Base-by-base conservation (phyloP, 2,888 invertebrate genomes). In the Craniophora ligustri region DNA sequence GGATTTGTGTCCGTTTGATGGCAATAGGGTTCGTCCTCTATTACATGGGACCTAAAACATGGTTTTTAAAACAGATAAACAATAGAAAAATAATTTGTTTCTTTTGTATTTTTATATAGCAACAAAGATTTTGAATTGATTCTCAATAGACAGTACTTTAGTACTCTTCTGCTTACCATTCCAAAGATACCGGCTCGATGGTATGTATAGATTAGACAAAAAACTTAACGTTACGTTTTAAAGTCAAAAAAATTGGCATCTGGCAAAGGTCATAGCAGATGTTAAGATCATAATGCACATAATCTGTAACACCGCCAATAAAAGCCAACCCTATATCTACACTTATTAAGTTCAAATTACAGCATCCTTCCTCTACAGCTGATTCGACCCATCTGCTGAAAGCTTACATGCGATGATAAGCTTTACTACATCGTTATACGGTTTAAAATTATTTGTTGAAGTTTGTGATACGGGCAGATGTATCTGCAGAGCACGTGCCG, bases 211-310 rank as follows among this genome's bases (percentile, higher is more conserved):
- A 7, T 14, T 3, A 14, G 19, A 49, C 14, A 47, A 47, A 62
- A 53, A 42, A 59, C 56, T 31, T 32, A 51, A 67, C 57, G 60
- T 41, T n/a, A n/a, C n/a, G 50, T 44, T 21, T 30, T 36, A 31
- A 26, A 23, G 30, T 34, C 38, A 50, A 68, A 71, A 64, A 65
- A 67, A 61, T 5, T 41, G 35, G 51, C 67, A 75, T 58, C 66
- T 69, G 67, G 65, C 63, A 78, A 77, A 79, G 64, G 57, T 61
- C 57, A 74, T 7, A 32, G 50, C 72, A 72, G 75, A 72, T 72
- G 75, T 55, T 39, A 50, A 58, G 36, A 60, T 51, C 32, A 65
- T 36, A 50, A 49, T 46, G 34, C 46, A 44, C 31, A 44, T 23
- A 50, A 19, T 3, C 13, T 51, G 48, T 57, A 56, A 40, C 55